Evolutionary conservation across 1,140 invertebrate genomes (phyloP), one percentile per base, ranked within the genome.

Genomic region (Aradophagus sp.): DNA sequence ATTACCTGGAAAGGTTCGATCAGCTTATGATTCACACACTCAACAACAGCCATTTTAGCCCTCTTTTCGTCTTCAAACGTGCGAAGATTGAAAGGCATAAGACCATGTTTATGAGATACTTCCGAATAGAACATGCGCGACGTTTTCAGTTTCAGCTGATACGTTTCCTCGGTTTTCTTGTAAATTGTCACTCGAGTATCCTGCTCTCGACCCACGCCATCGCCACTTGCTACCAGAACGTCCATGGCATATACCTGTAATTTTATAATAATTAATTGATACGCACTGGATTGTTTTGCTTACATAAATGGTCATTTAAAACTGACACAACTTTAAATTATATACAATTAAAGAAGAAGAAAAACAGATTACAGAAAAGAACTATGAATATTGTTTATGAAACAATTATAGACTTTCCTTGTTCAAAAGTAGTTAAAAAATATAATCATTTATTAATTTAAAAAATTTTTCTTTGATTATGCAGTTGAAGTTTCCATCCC

Each of bases 81-180:
- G 67, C 95, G 90, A 55, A 95, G 86, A 82, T 95, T 95, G 83
- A 95, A 96, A 7, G 94, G 93, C 97, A 99, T 99, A 58, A 92
- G 91, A 39, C 95, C 95, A 86, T 97, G 95, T 84, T 96, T 97
- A 75, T 97, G 94, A 76, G 94, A 92, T 15, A 95, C 91, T 89
- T 99, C 97, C 78, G 91, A 93, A 76, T 96, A 97, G 84, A 99
- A 98, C 85, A 91, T 93, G 77, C 97, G 91, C 10, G 97, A 98
- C 34, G 97, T 92, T 87, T 99, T 99, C 84, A 99, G 87, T 87
- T 99, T 99, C 45, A 99, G 87, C 84, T 95, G 94, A 87, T 99
- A 99, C 50, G 95, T 92, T 84, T 97, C 95, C 77, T 99, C 97
- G 63, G 97, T 99, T 89, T 98, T 99, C 87, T 99, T 99, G 86